phyloP scores from a whole-genome alignment of 2,888 invertebrate genomes.

The Rutpela maculata region DNA sequence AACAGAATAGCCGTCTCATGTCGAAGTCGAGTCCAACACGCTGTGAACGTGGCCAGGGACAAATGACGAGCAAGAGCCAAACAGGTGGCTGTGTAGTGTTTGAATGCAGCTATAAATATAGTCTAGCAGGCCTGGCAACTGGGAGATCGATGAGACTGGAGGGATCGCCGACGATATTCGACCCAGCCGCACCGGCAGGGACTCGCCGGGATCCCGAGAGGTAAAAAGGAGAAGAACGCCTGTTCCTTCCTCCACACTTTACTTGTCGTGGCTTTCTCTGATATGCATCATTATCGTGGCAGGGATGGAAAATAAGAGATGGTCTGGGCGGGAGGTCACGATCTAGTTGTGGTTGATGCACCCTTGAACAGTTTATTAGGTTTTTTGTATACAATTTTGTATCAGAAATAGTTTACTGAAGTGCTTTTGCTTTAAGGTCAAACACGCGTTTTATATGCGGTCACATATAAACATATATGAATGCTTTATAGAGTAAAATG shows the following conservation, averaged over 20 bases:
- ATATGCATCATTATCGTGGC: conserved; percentile 31
- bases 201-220: conserved; percentile 32
- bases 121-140: conserved; percentile 40
- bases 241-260: conserved; percentile 30
- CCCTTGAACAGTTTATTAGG: not conserved
- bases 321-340: not conserved
- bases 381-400: not conserved
- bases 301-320: conserved; percentile 6
- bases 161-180: conserved; percentile 24
- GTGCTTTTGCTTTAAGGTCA: not conserved
- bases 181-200: conserved; percentile 34
- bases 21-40: conserved; percentile 1
- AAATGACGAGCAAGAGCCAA: conserved; percentile 31
- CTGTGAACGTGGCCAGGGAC: conserved; percentile 26
- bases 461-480: too few relatives aligned
- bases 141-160: conserved; percentile 39
- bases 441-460: too few relatives aligned
- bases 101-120: conserved; percentile 41
- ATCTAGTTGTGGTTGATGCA: conserved; percentile 1
- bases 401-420: not conserved
- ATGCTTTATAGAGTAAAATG: too few relatives aligned
- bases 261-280: conserved; percentile 18
- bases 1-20: not conserved
- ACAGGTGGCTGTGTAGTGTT: conserved; percentile 41
- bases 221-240: conserved; percentile 38